A percentile compares a stretch with the other conserved stretches of the same genome.
Conservation (phyloP, 23 tunicate species). For the Pegea sp. region DNA sequence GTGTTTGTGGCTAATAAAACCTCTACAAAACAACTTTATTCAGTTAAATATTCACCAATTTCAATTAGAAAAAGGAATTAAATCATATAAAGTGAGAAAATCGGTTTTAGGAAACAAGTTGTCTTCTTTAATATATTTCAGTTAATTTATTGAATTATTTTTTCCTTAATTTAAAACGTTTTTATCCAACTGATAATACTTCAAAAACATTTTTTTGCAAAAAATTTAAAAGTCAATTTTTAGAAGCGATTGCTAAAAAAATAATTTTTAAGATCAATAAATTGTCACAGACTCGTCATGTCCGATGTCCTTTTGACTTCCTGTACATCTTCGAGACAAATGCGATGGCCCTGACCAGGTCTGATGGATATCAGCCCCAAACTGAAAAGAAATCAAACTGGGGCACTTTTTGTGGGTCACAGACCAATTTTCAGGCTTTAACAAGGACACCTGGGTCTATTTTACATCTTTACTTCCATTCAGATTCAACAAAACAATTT, state of each 20-base stretch:
- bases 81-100: conserved; percentile 2
- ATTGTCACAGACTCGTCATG: neutral
- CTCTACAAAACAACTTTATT: conserved; percentile 15
- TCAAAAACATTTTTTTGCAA: conserved; percentile 4
- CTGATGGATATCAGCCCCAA: neutral
- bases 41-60: conserved; percentile 20
- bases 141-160: too few relatives aligned
- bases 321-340: conserved; percentile 32
- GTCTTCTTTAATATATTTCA: too few relatives aligned
- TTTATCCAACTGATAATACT: too few relatives aligned
- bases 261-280: neutral
- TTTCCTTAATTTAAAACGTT: too few relatives aligned
- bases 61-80: conserved; percentile 28
- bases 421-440: conserved; percentile 1
- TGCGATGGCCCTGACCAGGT: neutral
- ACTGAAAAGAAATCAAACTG: conserved; percentile 4
- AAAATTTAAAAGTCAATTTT: neutral
- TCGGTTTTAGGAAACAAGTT: too few relatives aligned
- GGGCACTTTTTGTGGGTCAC: conserved; percentile 41
- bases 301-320: conserved; percentile 37
- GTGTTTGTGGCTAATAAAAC: conserved; percentile 40
- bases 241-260: neutral
- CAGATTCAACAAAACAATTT: conserved; percentile 14
- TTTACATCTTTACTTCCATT: conserved; percentile 19
- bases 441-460: conserved; percentile 30